A percentile compares a stretch with the other conserved stretches of the same genome.
Evolutionary conservation across 2,113 vertebrate genomes (phyloP).

Genomic region (Toxostoma redivivum): DNA sequence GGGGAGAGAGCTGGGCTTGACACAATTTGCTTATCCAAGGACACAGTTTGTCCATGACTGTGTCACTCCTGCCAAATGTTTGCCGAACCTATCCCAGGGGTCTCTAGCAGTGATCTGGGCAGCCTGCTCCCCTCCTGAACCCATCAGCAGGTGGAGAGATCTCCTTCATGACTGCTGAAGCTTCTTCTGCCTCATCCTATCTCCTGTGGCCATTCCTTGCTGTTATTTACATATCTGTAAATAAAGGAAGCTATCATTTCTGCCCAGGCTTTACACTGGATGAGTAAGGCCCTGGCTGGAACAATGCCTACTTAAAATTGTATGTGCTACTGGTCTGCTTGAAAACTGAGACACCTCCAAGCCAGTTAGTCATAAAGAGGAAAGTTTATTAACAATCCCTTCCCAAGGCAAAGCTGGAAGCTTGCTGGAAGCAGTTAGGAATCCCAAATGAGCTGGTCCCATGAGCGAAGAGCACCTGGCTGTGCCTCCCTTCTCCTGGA

Average conservation of each 20-base stretch:
- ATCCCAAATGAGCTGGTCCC: background rate
- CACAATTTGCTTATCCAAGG: background rate
- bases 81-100: background rate
- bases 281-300: background rate
- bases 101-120: background rate
- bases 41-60: background rate
- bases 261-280: background rate
- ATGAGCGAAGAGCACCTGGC: rapidly evolving
- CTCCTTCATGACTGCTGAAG: background rate
- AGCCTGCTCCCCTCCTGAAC: background rate
- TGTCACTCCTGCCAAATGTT: background rate
- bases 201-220: background rate
- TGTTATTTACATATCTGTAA: background rate
- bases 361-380: background rate
- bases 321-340: background rate
- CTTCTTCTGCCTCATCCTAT: background rate
- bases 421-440: background rate
- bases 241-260: background rate
- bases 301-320: background rate
- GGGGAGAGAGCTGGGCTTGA: background rate
- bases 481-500: background rate
- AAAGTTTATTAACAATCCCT: background rate
- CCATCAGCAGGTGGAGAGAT: background rate
- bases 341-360: background rate
- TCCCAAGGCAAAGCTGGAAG: background rate